These are phyloP conservation scores for Microtus montanus DNA, from an alignment of 2,113 vertebrate species.

Conservation along the genomic window DNA sequence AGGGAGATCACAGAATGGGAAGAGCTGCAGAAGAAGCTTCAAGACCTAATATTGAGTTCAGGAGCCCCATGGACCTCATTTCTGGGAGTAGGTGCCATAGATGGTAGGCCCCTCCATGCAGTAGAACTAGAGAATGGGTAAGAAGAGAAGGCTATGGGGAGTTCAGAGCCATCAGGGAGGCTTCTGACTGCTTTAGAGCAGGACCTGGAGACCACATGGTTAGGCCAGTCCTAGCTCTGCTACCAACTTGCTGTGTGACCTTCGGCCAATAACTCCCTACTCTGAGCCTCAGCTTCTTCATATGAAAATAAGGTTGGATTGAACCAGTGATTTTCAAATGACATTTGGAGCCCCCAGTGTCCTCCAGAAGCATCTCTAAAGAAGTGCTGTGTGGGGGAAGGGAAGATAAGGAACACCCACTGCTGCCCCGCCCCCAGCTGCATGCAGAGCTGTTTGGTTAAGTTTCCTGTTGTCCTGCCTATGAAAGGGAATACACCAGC, in stretches of 20 bases:
- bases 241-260: constrained; percentile 73
- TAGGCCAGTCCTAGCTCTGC: constrained; percentile 58
- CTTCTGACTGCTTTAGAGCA: background rate
- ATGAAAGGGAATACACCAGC: background rate
- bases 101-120: background rate
- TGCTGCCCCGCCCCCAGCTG: background rate
- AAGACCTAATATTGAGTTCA: background rate
- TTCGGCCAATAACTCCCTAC: constrained; percentile 40
- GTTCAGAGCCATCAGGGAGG: background rate
- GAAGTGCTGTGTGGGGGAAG: background rate
- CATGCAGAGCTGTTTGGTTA: background rate
- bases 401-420: background rate
- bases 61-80: background rate
- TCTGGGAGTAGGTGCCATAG: background rate
- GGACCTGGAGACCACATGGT: background rate
- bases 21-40: background rate
- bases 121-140: background rate
- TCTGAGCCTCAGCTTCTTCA: constrained; percentile 55
- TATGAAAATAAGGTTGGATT: constrained; percentile 39
- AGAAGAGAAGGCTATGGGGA: background rate
- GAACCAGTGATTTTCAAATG: constrained; percentile 46
- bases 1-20: background rate
- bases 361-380: background rate
- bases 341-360: constrained; percentile 2
- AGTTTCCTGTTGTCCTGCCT: background rate